Conservation (phyloP, 2,113 vertebrate genomes). For the Scytalopus superciliaris region DNA sequence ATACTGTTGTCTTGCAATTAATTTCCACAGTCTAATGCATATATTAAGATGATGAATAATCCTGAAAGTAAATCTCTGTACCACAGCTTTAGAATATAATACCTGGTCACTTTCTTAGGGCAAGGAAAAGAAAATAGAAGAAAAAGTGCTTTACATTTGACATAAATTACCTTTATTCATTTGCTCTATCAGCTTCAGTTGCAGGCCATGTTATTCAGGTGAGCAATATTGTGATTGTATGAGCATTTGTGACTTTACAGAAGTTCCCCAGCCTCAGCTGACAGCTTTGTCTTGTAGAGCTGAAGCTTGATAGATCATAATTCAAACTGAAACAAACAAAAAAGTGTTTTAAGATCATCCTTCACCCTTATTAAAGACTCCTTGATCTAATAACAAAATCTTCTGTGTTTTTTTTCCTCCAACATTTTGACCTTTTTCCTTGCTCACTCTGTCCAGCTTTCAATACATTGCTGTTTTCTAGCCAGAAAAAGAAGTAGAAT, state of each 20-base stretch:
- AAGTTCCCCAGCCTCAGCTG: background rate
- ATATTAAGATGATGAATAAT: slow-evolving; percentile 43
- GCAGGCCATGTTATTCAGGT: background rate
- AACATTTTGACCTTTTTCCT: background rate
- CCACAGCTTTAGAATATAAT: background rate
- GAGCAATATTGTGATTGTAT: background rate
- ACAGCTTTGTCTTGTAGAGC: background rate
- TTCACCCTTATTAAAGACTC: background rate
- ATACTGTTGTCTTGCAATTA: slow-evolving; percentile 1
- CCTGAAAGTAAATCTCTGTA: background rate
- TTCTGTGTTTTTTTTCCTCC: background rate
- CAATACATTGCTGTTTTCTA: background rate
- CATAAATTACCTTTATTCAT: background rate
- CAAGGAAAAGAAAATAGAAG: background rate
- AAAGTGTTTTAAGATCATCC: background rate
- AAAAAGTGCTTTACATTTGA: background rate
- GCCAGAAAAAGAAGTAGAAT: background rate
- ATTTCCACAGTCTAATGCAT: slow-evolving; percentile 13
- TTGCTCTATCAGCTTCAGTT: background rate
- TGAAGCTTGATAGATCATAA: background rate
- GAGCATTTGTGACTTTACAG: background rate
- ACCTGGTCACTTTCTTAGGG: background rate
- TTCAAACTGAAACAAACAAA: background rate
- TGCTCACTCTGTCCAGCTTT: background rate
- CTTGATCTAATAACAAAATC: background rate